Percentiles rank a stretch among this genome's conserved stretches.
phyloP scores from a whole-genome alignment of 2,113 vertebrate genomes.

The Heptranchias perlo region DNA sequence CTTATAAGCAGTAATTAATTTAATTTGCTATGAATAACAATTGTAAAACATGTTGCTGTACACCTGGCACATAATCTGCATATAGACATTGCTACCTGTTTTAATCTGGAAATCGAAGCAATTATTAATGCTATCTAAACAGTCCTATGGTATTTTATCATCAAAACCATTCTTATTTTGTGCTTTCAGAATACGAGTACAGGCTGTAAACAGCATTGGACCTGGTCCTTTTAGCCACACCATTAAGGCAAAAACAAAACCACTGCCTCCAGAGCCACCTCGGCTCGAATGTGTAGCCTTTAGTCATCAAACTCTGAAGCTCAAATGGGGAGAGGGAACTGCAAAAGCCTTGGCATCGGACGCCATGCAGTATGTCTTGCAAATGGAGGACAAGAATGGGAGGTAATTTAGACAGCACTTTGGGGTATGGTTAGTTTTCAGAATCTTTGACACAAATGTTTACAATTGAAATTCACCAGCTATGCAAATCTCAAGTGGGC shows the following conservation, averaged over 20 bases:
- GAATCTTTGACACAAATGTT: not conserved
- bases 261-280: slow-evolving; percentile 85
- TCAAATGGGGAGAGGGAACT: slow-evolving; percentile 93
- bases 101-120: not conserved
- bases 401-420: slow-evolving; percentile 61
- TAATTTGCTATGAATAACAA: not conserved
- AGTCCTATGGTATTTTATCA: not conserved
- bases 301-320: slow-evolving; percentile 92
- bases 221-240: slow-evolving; percentile 91
- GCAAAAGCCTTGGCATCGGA: slow-evolving; percentile 70
- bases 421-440: slow-evolving; percentile 6
- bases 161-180: slow-evolving; percentile 32
- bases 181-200: slow-evolving; percentile 79
- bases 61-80: not conserved
- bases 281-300: slow-evolving; percentile 90
- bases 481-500: not conserved
- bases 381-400: slow-evolving; percentile 86
- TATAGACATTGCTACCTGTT: not conserved
- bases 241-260: slow-evolving; percentile 94
- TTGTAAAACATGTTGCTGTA: not conserved
- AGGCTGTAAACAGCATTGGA: slow-evolving; percentile 91
- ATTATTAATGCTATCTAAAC: not conserved
- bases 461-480: not conserved
- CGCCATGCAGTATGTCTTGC: slow-evolving; percentile 86
- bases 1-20: not conserved